Percentiles rank a stretch among this genome's conserved stretches.
Conservation (phyloP, 1,140 invertebrate genomes). For the Cataglyphis hispanica region DNA sequence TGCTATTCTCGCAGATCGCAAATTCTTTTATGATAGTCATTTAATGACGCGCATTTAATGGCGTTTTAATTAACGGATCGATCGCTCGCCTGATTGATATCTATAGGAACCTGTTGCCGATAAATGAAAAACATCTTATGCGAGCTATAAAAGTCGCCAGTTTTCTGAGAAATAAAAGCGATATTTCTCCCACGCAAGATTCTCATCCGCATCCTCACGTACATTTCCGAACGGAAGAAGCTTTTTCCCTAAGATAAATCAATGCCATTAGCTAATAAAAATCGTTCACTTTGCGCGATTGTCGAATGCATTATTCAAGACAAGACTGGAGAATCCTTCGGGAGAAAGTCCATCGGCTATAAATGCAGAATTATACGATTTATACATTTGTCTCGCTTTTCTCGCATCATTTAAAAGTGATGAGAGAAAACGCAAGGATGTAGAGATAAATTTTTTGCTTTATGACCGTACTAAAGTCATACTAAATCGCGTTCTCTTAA, state of each 20-base stretch:
- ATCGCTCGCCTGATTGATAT: neutral
- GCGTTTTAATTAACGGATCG: neutral
- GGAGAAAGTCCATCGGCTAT: neutral
- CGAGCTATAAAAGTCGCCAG: neutral
- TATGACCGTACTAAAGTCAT: neutral
- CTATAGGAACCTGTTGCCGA: neutral
- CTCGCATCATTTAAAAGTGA: neutral
- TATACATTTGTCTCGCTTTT: neutral
- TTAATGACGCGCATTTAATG: neutral
- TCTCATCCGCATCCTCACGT: neutral
- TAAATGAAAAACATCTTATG: neutral
- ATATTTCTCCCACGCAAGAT: neutral
- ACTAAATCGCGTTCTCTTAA: neutral
- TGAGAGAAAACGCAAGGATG: neutral
- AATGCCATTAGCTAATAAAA: constrained; percentile 22
- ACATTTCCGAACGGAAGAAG: neutral
- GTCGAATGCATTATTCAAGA: constrained; percentile 78
- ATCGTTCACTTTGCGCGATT: constrained; percentile 1
- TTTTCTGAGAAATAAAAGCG: neutral
- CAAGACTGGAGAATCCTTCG: constrained; percentile 39
- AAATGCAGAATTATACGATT: neutral
- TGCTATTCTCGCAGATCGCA: neutral
- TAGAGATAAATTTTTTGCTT: neutral
- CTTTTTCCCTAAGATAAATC: constrained; percentile 37
- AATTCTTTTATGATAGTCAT: neutral